Evolutionary conservation across 2,888 invertebrate genomes (phyloP).

Genomic region (Agrochola macilenta): DNA sequence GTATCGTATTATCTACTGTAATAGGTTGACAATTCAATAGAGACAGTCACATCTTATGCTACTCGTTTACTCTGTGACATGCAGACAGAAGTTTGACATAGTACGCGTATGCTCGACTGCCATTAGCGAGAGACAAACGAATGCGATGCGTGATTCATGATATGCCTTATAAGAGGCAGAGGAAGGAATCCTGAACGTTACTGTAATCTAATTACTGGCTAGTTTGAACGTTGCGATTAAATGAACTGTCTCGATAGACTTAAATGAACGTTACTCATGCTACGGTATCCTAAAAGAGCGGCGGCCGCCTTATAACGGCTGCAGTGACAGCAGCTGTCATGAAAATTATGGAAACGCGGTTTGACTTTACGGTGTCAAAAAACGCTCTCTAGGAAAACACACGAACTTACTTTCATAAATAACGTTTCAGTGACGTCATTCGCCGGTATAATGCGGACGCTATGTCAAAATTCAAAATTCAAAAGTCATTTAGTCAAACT

Average conservation of each 20-base stretch:
- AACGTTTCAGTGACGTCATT: too few species aligned
- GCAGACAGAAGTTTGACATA: conserved; percentile 45
- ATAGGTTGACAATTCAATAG: too few species aligned
- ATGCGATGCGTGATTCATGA: conserved; percentile 18
- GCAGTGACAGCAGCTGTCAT: not conserved
- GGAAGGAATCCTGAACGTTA: too few species aligned
- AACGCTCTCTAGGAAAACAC: too few species aligned
- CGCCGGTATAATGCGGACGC: too few species aligned
- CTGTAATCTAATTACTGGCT: not conserved
- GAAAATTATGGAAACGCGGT: too few species aligned
- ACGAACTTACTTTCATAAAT: too few species aligned
- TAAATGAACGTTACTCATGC: too few species aligned
- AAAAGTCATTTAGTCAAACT: too few species aligned
- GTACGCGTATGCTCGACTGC: conserved; percentile 29
- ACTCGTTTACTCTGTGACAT: conserved; percentile 17
- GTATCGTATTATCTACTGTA: not conserved
- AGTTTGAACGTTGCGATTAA: not conserved
- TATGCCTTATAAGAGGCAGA: conserved; percentile 2
- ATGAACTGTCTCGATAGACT: too few species aligned
- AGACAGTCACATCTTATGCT: not conserved
- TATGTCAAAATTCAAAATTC: too few species aligned
- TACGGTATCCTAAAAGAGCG: not conserved
- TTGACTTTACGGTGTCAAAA: too few species aligned
- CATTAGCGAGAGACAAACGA: conserved; percentile 41
- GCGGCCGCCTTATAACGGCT: not conserved